These are phyloP conservation scores for Regulus satrapa DNA, from an alignment of 2,113 vertebrate genomes.

Conservation along the genomic window DNA sequence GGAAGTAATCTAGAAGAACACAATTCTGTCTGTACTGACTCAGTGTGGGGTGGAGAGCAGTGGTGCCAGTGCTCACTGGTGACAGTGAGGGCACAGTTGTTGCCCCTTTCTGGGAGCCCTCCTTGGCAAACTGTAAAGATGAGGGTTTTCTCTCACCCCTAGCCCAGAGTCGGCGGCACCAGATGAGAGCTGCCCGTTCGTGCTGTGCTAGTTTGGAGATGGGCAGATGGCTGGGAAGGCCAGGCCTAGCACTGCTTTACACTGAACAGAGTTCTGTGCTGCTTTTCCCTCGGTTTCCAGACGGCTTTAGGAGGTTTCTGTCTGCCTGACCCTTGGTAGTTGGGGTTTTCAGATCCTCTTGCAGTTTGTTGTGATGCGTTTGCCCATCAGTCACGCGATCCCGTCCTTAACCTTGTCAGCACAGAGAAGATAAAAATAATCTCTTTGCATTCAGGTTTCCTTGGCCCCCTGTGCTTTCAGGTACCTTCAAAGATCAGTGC, in stretches of 20 bases:
- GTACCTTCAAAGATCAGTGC: background rate
- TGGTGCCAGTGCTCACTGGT: background rate
- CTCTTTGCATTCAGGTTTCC: background rate
- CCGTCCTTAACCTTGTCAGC: background rate
- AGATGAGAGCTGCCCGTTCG: background rate
- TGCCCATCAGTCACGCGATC: fast-evolving
- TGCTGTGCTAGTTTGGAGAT: background rate
- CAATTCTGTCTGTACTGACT: background rate
- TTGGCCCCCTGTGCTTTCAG: background rate
- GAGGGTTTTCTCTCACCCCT: background rate
- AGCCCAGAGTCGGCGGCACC: background rate
- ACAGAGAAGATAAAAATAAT: background rate
- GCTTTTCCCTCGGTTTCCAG: background rate
- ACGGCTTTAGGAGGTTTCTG: background rate
- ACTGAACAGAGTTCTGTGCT: background rate
- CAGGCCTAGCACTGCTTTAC: background rate
- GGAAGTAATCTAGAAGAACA: background rate
- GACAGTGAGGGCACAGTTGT: background rate
- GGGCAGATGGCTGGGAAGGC: background rate
- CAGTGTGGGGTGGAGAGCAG: background rate
- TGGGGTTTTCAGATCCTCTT: background rate
- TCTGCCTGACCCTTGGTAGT: background rate
- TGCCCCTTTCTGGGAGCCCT: background rate
- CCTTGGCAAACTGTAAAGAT: background rate
- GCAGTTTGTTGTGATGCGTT: background rate